Conservation (phyloP, 2,797 vertebrate species). For the Zalophus californianus region DNA sequence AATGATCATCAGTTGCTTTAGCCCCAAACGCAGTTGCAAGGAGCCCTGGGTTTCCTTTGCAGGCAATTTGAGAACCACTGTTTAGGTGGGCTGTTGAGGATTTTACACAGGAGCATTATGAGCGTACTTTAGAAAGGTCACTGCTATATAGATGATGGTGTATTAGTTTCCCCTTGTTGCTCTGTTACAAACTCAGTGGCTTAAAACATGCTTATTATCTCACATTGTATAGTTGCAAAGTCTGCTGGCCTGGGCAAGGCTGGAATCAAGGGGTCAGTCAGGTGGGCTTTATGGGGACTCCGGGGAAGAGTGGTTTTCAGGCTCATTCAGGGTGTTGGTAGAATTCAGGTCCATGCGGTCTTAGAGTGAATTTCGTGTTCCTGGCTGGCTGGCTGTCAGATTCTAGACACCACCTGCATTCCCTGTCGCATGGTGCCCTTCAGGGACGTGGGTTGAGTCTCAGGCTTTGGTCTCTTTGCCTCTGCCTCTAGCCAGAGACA, state of each 20-base stretch:
- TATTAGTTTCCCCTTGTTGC: not conserved
- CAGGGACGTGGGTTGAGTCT: too few species aligned
- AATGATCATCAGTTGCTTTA: not conserved
- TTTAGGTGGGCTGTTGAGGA: not conserved
- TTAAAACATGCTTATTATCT: too few species aligned
- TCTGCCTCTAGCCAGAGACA: not conserved
- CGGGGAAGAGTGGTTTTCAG: not conserved
- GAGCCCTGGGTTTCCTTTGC: not conserved
- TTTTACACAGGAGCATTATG: not conserved
- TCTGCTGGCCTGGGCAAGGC: not conserved
- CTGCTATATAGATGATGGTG: not conserved
- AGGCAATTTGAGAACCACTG: not conserved
- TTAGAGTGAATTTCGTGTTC: not conserved
- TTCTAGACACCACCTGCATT: accelerated
- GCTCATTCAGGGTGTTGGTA: not conserved
- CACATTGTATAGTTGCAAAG: not conserved
- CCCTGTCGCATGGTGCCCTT: not conserved
- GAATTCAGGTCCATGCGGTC: not conserved
- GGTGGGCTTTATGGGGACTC: not conserved
- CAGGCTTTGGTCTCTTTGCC: not conserved
- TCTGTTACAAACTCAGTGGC: too few species aligned
- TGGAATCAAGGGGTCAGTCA: not conserved
- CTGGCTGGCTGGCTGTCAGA: not conserved
- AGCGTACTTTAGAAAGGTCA: not conserved
- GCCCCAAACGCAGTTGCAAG: not conserved